Evolutionary conservation across 2,888 invertebrate species (phyloP).

Genomic region (Lasioglossum villosulum): DNA sequence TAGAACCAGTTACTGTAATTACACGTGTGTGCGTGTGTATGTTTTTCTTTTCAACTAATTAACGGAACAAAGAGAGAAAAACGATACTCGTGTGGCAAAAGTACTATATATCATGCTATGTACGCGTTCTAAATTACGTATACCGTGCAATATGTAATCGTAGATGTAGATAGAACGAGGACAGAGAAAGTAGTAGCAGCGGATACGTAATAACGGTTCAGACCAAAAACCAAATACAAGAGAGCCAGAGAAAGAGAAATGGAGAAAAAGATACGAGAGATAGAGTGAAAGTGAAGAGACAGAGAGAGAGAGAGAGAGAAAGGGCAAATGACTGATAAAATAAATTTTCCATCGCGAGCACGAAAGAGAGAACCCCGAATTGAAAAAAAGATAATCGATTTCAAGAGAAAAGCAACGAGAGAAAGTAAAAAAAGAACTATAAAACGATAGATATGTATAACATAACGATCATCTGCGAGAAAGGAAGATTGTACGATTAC

Average conservation of each 20-base stretch:
- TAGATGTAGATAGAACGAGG: not conserved
- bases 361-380: not conserved
- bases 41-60: slow-evolving; percentile 20
- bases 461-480: slow-evolving; percentile 44
- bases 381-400: slow-evolving; percentile 16
- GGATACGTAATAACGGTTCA: slow-evolving; percentile 15
- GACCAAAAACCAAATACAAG: slow-evolving; percentile 7
- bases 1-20: slow-evolving; percentile 18
- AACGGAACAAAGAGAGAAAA: slow-evolving; percentile 53
- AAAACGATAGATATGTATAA: not conserved
- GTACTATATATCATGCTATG: slow-evolving; percentile 36
- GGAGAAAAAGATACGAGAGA: not conserved
- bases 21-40: not conserved
- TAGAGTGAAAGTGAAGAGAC: not conserved
- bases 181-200: slow-evolving; percentile 20
- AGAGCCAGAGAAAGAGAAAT: not conserved
- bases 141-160: slow-evolving; percentile 15
- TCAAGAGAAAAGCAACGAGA: slow-evolving; percentile 55
- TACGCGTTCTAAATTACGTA: slow-evolving; percentile 22
- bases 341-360: slow-evolving; percentile 18
- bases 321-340: not conserved
- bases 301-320: not conserved
- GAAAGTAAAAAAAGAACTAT: slow-evolving; percentile 37
- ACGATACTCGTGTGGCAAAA: slow-evolving; percentile 32
- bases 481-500: slow-evolving; percentile 45